Base-by-base conservation (phyloP, 2,797 vertebrate species). In the Sebastes iracundus region DNA sequence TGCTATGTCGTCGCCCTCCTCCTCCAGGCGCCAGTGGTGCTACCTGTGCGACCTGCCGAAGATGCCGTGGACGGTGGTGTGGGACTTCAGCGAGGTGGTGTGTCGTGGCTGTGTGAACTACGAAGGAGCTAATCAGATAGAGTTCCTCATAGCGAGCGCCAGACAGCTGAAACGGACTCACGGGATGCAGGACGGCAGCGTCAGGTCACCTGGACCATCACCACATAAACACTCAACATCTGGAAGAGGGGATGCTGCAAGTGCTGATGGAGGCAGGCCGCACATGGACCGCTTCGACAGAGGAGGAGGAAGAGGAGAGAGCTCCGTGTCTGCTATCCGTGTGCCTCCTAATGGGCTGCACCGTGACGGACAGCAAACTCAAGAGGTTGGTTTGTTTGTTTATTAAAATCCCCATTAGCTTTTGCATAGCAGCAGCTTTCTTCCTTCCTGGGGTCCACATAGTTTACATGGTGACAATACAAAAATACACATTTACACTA, bases 91-190 rank as follows among this genome's bases (percentile, higher is more conserved):
- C 84, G 97, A 98, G 91, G 96, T 97, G 25, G 97, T 98, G 6
- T 98, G 97, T 53, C 96, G 97, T 1, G 97, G 97, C 3, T 98
- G 97, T 63, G 97, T 97, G n/a, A 98, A 98, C 90, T 98, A 97
- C 90, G 97, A 98, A 79, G 97, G 97, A 2, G 96, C 96, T 0
- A 97, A 97, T 72, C 95, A 97, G 89, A 97, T 98, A 25, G 97
- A 98, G 66, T 94, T 97, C 82, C 94, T 98, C 38, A 97, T 98
- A 18, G 96, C 97, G 28, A 96, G 96, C 7, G 96, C 97, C 33
- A 93, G 97, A 28, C 96, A 97, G 90, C 93, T 97, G 33, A 97
- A 97, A 69, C 94, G 96, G 16, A 96, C 91, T 27, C 97, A 97
- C 90, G 95, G 95, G 76, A 92, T 97, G 93, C 97, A 97, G 66